Evolutionary conservation across 2,797 vertebrate genomes (phyloP).

Genomic region (Euthynnus affinis): DNA sequence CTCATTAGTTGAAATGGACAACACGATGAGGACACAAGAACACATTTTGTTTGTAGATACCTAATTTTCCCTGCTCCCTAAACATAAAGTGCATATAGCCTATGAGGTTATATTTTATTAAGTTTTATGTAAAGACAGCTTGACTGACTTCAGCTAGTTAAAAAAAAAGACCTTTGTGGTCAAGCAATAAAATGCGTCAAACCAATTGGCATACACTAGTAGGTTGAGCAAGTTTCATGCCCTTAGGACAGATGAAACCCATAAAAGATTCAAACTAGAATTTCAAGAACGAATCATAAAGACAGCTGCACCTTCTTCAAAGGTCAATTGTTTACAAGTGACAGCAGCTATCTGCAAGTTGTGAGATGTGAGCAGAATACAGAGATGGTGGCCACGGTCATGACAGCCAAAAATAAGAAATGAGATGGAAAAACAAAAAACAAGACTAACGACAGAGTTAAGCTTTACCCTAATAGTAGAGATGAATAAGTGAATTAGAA

Average conservation of each 20-base stretch:
- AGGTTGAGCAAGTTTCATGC: background rate
- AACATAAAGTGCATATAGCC: background rate
- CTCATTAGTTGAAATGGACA: too few relatives aligned
- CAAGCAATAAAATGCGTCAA: too few relatives aligned
- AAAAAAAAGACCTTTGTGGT: background rate
- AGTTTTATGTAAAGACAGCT: background rate
- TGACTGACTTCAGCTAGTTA: background rate
- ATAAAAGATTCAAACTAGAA: constrained; percentile 30
- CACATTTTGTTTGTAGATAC: background rate
- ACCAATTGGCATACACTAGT: background rate
- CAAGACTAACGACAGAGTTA: background rate
- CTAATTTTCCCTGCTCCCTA: too few relatives aligned
- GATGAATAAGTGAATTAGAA: constrained; percentile 40
- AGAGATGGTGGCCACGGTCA: background rate
- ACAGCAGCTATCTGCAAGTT: constrained; percentile 14
- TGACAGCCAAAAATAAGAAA: background rate
- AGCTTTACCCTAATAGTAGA: constrained; percentile 32
- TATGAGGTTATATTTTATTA: background rate
- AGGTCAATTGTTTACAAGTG: constrained; percentile 33
- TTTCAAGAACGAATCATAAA: constrained; percentile 6
- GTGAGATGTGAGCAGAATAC: background rate
- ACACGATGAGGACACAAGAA: background rate
- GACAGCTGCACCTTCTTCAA: background rate
- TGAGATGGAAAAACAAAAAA: background rate
- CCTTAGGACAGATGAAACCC: constrained; percentile 4